Conservation (phyloP, 1,140 invertebrate species). For the Camponotus pennsylvanicus region DNA sequence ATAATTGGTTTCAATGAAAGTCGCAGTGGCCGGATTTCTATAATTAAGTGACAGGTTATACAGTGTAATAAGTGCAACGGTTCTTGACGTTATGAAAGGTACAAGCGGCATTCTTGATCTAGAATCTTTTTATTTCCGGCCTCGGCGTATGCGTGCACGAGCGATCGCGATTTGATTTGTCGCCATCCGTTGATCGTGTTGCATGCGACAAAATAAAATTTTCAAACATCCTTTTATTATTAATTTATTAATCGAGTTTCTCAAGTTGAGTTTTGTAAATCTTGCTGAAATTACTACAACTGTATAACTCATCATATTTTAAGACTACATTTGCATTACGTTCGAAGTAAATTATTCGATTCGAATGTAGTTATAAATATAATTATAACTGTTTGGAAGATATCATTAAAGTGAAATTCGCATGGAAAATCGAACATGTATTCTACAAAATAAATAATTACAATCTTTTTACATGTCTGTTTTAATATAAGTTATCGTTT, state of each 20-base stretch:
- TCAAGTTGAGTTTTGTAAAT: not conserved
- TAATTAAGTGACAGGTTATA: slow-evolving; percentile 21
- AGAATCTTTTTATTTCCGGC: slow-evolving; percentile 43
- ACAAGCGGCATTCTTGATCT: slow-evolving; percentile 43
- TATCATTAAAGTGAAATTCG: no score
- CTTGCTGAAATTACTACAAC: not conserved
- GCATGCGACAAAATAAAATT: slow-evolving; percentile 26
- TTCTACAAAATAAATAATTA: no score
- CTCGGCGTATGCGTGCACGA: not conserved
- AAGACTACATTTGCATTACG: not conserved
- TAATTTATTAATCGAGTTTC: slow-evolving; percentile 4
- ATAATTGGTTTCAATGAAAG: slow-evolving; percentile 17
- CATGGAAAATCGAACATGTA: no score
- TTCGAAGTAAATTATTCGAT: not conserved
- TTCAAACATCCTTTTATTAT: slow-evolving; percentile 23
- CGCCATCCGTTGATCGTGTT: slow-evolving; percentile 13
- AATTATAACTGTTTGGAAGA: not conserved
- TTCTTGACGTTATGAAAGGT: slow-evolving; percentile 33
- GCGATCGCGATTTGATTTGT: slow-evolving; percentile 23
- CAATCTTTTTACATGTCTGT: no score
- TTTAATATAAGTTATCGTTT: no score
- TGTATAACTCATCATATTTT: not conserved
- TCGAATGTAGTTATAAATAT: not conserved
- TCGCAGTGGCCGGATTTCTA: not conserved
- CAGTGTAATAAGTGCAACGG: not conserved